Percentiles rank a stretch among this genome's conserved stretches.
Evolutionary conservation across 2,888 invertebrate genomes (phyloP).

Genomic region (Cephus runcator): DNA sequence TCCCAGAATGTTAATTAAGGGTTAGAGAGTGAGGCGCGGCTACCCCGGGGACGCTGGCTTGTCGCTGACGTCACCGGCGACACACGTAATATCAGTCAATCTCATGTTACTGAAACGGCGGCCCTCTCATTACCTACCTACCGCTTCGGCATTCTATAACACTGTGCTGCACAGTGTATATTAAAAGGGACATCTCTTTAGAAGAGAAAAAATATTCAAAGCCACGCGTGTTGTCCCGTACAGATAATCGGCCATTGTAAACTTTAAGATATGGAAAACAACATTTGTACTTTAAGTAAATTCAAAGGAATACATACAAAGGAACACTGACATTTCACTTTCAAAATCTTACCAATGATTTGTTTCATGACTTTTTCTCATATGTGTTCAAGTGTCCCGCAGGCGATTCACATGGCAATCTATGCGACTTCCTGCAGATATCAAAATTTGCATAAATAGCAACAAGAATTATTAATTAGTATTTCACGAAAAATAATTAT

Average conservation of each 20-base stretch:
- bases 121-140: not conserved
- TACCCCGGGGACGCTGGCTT: not conserved
- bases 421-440: not conserved
- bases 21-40: not conserved
- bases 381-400: too few species aligned
- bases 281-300: not conserved
- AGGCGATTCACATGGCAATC: not conserved
- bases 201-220: not conserved
- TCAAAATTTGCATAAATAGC: not conserved
- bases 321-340: not conserved
- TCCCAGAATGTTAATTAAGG: not conserved
- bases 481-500: too few species aligned
- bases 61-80: not conserved
- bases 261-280: not conserved
- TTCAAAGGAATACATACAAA: not conserved
- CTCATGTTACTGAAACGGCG: not conserved
- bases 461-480: not conserved
- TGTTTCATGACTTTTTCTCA: not conserved
- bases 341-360: not conserved
- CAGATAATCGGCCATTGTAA: not conserved
- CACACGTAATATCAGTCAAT: not conserved
- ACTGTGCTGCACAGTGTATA: not conserved
- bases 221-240: not conserved
- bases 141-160: not conserved
- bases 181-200: not conserved